These are phyloP conservation scores for Monopis laevigella DNA, from an alignment of 2,888 invertebrate genomes.

Conservation along the genomic window DNA sequence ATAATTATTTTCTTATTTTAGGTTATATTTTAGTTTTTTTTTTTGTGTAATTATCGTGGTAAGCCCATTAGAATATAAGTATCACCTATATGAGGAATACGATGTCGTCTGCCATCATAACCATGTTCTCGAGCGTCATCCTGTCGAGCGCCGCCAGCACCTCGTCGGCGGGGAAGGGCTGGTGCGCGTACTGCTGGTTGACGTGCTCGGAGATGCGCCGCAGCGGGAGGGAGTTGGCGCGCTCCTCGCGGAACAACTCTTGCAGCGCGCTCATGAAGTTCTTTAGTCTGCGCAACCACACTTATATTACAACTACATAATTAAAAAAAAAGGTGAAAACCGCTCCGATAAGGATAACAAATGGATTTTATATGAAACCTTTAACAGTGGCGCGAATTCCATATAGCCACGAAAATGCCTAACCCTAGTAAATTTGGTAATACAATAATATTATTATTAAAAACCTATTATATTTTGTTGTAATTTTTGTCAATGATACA, in stretches of 20 bases:
- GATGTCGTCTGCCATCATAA: slow-evolving; percentile 89
- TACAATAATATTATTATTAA: too few species aligned
- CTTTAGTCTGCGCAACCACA: slow-evolving; percentile 65
- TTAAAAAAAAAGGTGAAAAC: too few species aligned
- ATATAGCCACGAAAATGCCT: too few species aligned
- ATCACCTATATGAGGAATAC: slow-evolving; percentile 76
- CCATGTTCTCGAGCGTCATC: slow-evolving; percentile 91
- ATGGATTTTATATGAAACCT: too few species aligned
- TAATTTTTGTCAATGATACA: too few species aligned
- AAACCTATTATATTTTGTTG: too few species aligned
- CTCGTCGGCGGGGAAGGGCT: slow-evolving; percentile 74
- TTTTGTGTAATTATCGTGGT: too few species aligned
- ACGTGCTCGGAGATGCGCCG: slow-evolving; percentile 71
- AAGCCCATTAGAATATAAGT: too few species aligned
- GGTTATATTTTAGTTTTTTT: not conserved
- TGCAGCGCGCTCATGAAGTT: slow-evolving; percentile 79
- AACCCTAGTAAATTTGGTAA: too few species aligned
- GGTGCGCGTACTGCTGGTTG: slow-evolving; percentile 67
- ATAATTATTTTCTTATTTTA: not conserved
- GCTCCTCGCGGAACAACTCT: slow-evolving; percentile 79
- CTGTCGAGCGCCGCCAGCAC: slow-evolving; percentile 78
- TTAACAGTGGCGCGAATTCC: too few species aligned
- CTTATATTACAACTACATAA: too few species aligned
- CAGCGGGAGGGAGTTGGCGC: slow-evolving; percentile 78
- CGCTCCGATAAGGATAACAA: too few species aligned